Evolutionary conservation across 2,113 vertebrate genomes (phyloP), one percentile per base, ranked within the genome.

Genomic region (Sturnira hondurensis): DNA sequence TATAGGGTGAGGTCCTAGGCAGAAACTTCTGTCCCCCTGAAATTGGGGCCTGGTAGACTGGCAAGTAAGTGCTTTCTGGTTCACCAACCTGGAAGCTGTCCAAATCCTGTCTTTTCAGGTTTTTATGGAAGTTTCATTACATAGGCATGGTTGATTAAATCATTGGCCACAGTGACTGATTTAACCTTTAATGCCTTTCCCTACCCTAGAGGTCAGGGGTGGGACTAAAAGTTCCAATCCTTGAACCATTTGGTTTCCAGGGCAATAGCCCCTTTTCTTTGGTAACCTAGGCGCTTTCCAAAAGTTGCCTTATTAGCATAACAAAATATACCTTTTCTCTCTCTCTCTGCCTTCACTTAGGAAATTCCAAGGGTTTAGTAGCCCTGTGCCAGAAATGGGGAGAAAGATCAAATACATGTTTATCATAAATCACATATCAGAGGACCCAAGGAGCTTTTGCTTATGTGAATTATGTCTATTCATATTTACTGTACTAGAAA

Each of bases 401-500:
- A 61, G 14, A 26, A 33, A 45, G 68, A 74, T 28, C 38, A 26
- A 61, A 88, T 9, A 87, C 56, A 41, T 70, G 28, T 56, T 58
- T 87, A 61, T 88, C 74, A 88, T 76, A 88, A 76, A 88, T 36
- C 56, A 63, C 33, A 28, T 63, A 36, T 36, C 54, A 45, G 19
- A 74, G 14, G 50, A 93, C 33, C 31, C 22, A 82, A 58, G 50
- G 31, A 80, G 13, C 14, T 58, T 81, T 90, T 47, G 17, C 43
- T 58, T 58, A 86, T 61, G 16, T 86, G 61, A 56, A 78, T 78
- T 77, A 31, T 45, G 65, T 56, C 28, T 65, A 50, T 73, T 85
- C 85, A 85, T 85, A 61, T 28, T 86, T 71, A 86, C 4, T 93
- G 11, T 56, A 96, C 56, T 65, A 90, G 43, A 95, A 77, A 56